Evolutionary conservation across 2,888 invertebrate genomes (phyloP).

Genomic region (Drosophila aldrichi): DNA sequence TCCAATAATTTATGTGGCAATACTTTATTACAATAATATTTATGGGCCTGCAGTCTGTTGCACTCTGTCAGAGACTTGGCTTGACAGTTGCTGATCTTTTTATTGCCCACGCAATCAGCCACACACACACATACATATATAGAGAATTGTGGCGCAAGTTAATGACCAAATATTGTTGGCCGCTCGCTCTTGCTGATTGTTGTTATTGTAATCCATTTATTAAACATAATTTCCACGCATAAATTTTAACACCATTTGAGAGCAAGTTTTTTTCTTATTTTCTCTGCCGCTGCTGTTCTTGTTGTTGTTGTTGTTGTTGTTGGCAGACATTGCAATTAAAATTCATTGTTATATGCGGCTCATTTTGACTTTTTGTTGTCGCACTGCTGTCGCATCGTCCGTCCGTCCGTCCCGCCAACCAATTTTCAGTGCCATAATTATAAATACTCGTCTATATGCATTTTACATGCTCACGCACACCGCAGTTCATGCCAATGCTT

Average conservation of each 20-base stretch:
- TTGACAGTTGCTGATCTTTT: constrained; percentile 73
- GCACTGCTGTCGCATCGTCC: constrained; percentile 1
- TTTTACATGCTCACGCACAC: constrained; percentile 27
- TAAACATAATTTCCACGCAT: constrained; percentile 75
- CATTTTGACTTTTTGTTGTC: constrained; percentile 68
- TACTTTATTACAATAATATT: constrained; percentile 66
- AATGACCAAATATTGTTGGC: constrained; percentile 69
- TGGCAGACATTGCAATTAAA: constrained; percentile 68
- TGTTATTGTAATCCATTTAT: constrained; percentile 78
- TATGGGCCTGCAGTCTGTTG: constrained; percentile 37
- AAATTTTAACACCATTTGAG: constrained; percentile 63
- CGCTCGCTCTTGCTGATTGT: constrained; percentile 27
- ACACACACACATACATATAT: constrained; percentile 6
- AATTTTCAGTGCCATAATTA: constrained; percentile 74
- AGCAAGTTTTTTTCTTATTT: constrained; percentile 9
- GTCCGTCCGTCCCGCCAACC: constrained; percentile 19
- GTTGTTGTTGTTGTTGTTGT: constrained; percentile 17
- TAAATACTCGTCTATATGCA: constrained; percentile 50
- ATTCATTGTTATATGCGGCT: constrained; percentile 76
- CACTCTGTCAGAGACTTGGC: constrained; percentile 35
- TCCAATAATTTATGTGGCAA: constrained; percentile 60
- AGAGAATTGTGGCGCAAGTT: constrained; percentile 56
- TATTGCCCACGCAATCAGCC: constrained; percentile 56
- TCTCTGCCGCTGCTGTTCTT: constrained; percentile 17
- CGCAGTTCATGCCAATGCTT: constrained; percentile 39